Conservation (phyloP, 30 jellyfish, hydroid and myxozoan species). For the Nemopilema nomurai region DNA sequence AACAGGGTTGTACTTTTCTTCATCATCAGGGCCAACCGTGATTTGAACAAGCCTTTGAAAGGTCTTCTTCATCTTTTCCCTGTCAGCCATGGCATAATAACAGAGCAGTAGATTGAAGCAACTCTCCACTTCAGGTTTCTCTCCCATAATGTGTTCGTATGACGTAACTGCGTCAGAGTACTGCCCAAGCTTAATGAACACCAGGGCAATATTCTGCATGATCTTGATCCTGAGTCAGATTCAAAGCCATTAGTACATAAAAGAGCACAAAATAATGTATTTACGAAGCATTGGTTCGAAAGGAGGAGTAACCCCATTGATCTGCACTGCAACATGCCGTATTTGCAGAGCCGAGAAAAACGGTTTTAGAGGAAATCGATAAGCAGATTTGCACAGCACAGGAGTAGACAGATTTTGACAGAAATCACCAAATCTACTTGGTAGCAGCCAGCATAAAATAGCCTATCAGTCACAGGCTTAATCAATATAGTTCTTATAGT, state of each 20-base stretch:
- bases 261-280: too few species aligned
- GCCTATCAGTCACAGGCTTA: too few species aligned
- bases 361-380: too few species aligned
- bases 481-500: too few species aligned
- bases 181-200: slow-evolving; percentile 91
- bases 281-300: too few species aligned
- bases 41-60: slow-evolving; percentile 88
- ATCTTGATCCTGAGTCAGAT: slow-evolving; percentile 67
- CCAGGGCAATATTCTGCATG: slow-evolving; percentile 94
- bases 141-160: slow-evolving; percentile 92
- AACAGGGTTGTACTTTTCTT: slow-evolving; percentile 87
- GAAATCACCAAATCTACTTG: too few species aligned
- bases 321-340: too few species aligned
- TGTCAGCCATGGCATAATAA: slow-evolving; percentile 89
- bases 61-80: slow-evolving; percentile 92
- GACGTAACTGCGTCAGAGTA: slow-evolving; percentile 97
- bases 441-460: too few species aligned
- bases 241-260: not conserved
- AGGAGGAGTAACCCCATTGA: too few species aligned
- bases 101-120: slow-evolving; percentile 93
- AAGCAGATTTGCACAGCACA: too few species aligned
- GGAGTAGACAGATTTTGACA: too few species aligned
- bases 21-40: slow-evolving; percentile 76
- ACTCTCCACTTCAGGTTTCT: slow-evolving; percentile 90
- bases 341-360: too few species aligned